Percentiles rank a stretch among this genome's conserved stretches.
Evolutionary conservation across 2,888 invertebrate genomes (phyloP).

Genomic region (Nowickia ferox): DNA sequence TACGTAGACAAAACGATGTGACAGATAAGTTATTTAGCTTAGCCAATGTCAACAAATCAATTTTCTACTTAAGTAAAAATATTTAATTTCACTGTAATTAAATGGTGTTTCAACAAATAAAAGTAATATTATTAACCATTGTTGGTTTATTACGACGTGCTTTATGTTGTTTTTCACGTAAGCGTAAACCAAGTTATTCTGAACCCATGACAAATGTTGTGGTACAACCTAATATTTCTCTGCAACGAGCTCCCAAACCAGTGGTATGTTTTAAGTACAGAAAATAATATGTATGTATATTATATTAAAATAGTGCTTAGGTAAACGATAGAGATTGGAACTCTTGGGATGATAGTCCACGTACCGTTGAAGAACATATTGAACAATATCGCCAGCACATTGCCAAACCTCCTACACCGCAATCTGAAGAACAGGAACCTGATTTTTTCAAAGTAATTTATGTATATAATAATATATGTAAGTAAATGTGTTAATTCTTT

Average conservation of each 20-base stretch:
- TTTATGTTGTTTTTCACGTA: constrained; percentile 86
- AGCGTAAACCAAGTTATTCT: constrained; percentile 84
- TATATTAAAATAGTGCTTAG: constrained; percentile 11
- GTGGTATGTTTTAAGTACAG: constrained; percentile 45
- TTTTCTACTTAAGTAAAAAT: constrained; percentile 24
- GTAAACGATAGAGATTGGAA: constrained; percentile 84
- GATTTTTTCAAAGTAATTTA: constrained; percentile 85
- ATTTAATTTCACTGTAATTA: constrained; percentile 9
- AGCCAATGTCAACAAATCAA: constrained; percentile 66
- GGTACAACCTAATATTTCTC: constrained; percentile 79
- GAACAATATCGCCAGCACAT: constrained; percentile 86
- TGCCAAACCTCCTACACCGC: constrained; percentile 82
- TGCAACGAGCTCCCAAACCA: constrained; percentile 34
- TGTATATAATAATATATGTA: background rate
- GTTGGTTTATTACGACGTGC: constrained; percentile 85
- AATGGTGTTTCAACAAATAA: constrained; percentile 84
- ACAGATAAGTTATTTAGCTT: constrained; percentile 17
- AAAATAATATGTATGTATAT: background rate
- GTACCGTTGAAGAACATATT: constrained; percentile 86
- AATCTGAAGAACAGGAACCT: constrained; percentile 83
- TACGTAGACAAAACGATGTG: constrained; percentile 10
- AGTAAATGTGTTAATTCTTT: background rate
- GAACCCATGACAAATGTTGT: constrained; percentile 85
- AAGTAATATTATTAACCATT: constrained; percentile 84
- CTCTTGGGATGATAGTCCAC: constrained; percentile 86